Evolutionary conservation across 2,888 invertebrate species (phyloP).

Genomic region (Dendrolimus houi): DNA sequence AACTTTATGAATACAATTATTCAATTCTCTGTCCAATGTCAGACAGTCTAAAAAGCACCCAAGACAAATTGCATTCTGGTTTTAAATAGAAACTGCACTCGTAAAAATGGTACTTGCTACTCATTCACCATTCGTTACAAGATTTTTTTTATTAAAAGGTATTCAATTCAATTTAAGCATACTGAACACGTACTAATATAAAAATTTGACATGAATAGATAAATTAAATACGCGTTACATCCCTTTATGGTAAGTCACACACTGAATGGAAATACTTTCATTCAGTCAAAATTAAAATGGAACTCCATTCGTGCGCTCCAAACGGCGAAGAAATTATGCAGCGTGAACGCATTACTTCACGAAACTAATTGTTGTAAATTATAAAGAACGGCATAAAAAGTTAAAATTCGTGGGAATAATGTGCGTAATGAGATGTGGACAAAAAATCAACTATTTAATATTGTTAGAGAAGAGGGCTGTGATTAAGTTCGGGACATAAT

Average conservation of each 20-base stretch:
- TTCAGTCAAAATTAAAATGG: constrained; percentile 48
- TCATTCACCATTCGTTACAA: no score
- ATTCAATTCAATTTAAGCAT: neutral
- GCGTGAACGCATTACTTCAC: constrained; percentile 70
- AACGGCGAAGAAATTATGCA: constrained; percentile 57
- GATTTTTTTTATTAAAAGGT: no score
- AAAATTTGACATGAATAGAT: constrained; percentile 29
- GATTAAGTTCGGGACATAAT: constrained; percentile 67
- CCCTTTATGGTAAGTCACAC: constrained; percentile 31
- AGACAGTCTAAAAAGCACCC: no score
- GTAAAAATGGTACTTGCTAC: no score
- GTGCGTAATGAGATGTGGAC: constrained; percentile 57
- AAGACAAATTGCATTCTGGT: no score
- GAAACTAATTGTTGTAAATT: constrained; percentile 57
- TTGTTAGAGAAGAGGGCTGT: constrained; percentile 50
- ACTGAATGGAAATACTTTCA: constrained; percentile 24
- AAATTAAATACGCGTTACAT: constrained; percentile 46
- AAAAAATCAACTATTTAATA: constrained; percentile 55
- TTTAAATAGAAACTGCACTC: no score
- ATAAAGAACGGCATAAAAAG: constrained; percentile 41
- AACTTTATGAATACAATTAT: no score
- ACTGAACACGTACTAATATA: constrained; percentile 13
- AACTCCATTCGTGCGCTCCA: constrained; percentile 25
- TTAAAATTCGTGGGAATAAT: constrained; percentile 63
- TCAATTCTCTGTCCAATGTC: no score